These are phyloP conservation scores for Elaphurus davidianus DNA, from an alignment of 2,113 vertebrate genomes.

Conservation along the genomic window DNA sequence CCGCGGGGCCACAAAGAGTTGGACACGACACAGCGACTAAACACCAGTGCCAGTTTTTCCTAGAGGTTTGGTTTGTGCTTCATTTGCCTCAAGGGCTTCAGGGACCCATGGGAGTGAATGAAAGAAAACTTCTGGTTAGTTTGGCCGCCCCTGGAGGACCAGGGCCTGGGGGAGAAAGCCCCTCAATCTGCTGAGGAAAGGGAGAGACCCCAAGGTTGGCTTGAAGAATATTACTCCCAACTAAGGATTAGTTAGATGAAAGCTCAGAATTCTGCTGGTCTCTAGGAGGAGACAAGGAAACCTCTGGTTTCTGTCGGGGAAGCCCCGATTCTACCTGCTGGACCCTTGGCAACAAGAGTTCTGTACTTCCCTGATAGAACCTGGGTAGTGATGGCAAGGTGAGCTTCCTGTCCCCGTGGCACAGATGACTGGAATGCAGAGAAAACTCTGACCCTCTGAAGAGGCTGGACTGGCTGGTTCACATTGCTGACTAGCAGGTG, in stretches of 20 bases:
- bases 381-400: accelerated
- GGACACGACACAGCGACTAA: background rate
- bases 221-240: background rate
- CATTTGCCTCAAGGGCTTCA: background rate
- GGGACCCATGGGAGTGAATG: background rate
- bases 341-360: background rate
- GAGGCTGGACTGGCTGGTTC: background rate
- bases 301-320: background rate
- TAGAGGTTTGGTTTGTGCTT: background rate
- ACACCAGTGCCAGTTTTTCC: background rate
- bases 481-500: background rate
- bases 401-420: background rate
- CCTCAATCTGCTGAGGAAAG: background rate
- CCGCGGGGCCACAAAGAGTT: background rate
- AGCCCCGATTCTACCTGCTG: accelerated
- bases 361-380: background rate
- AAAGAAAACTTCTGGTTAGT: background rate
- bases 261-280: background rate
- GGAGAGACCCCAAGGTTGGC: background rate
- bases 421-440: background rate
- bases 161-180: background rate
- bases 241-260: background rate
- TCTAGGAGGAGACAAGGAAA: background rate
- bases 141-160: background rate
- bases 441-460: background rate